Evolutionary conservation across 2,888 invertebrate species (phyloP).

Genomic region (Orthosia incerta): DNA sequence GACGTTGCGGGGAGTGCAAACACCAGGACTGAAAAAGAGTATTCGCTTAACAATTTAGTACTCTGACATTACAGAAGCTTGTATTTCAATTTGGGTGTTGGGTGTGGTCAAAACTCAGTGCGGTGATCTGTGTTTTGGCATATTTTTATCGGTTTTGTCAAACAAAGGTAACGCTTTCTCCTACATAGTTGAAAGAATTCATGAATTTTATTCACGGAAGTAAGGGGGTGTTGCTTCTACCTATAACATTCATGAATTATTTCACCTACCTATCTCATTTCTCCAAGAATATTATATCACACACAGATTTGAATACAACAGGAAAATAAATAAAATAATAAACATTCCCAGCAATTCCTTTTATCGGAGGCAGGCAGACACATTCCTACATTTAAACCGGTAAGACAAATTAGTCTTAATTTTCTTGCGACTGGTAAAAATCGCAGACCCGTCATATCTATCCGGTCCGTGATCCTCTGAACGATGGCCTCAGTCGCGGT

Average conservation of each 20-base stretch:
- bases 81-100: not conserved
- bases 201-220: not conserved
- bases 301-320: conserved; percentile 12
- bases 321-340: not conserved
- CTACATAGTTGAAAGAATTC: not conserved
- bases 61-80: not conserved
- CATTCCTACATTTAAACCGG: conserved; percentile 25
- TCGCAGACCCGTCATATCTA: conserved; percentile 53
- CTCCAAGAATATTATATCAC: conserved; percentile 2
- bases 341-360: conserved; percentile 4
- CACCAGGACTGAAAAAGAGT: too few relatives aligned
- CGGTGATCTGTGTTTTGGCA: not conserved
- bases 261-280: conserved; percentile 3
- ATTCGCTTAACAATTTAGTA: too few relatives aligned
- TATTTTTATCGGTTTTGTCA: not conserved
- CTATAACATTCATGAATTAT: conserved; percentile 15
- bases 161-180: not conserved
- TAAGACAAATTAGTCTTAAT: conserved; percentile 48
- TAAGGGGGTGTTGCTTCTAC: not conserved
- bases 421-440: conserved; percentile 53
- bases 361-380: conserved; percentile 29
- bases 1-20: too few relatives aligned
- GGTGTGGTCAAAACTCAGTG: too few relatives aligned
- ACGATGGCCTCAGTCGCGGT: conserved; percentile 45
- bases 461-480: conserved; percentile 56